Percentiles rank a stretch among this genome's conserved stretches.
Conservation (phyloP, 1,140 invertebrate genomes). For the Monomorium pharaonis region DNA sequence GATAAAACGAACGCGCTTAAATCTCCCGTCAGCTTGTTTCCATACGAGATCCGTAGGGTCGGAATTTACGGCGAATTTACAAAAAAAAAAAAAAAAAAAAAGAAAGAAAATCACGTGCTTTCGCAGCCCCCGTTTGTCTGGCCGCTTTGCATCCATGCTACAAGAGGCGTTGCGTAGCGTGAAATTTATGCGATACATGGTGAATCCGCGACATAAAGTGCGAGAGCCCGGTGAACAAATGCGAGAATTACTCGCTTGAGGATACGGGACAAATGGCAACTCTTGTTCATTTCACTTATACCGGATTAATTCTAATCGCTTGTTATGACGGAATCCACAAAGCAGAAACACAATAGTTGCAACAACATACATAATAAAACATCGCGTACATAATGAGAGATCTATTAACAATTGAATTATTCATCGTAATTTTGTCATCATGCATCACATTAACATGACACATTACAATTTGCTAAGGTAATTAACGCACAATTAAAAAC, state of each 20-base stretch:
- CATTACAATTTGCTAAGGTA: background rate
- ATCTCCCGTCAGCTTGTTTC: conserved; percentile 27
- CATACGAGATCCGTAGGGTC: conserved; percentile 2
- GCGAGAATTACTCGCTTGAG: conserved; percentile 27
- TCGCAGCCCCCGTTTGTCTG: background rate
- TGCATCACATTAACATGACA: background rate
- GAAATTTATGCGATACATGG: conserved; percentile 43
- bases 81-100: background rate
- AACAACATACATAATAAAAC: background rate
- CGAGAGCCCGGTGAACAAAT: background rate
- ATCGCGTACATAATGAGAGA: background rate
- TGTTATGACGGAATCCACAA: background rate
- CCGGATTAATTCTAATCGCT: background rate
- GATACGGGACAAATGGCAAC: background rate
- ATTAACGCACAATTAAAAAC: no score
- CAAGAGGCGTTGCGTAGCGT: background rate
- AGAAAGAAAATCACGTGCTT: background rate
- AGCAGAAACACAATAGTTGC: background rate
- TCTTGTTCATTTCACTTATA: background rate
- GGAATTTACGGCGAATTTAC: conserved; percentile 30
- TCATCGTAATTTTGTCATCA: background rate
- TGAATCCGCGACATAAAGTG: conserved; percentile 1
- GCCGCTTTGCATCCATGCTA: background rate
- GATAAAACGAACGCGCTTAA: conserved; percentile 44
- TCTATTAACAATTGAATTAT: background rate